Percentiles rank a stretch among this genome's conserved stretches.
These are phyloP conservation scores for Alectoris magna DNA, from an alignment of 2,797 vertebrate species.

Conservation along the genomic window DNA sequence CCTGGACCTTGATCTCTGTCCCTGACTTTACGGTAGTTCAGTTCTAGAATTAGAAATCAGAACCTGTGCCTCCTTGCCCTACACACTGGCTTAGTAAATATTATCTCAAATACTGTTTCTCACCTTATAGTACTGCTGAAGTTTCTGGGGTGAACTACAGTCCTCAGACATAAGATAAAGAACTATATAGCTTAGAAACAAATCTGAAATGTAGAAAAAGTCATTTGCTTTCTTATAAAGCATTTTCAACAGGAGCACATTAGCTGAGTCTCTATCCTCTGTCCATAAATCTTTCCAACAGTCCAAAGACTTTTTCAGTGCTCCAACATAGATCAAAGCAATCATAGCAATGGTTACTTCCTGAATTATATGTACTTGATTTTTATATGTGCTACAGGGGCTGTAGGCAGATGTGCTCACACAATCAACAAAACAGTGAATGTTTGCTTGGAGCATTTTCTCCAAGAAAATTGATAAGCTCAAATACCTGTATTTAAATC, in stretches of 20 bases:
- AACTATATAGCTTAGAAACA: not conserved
- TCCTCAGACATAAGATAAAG: not conserved
- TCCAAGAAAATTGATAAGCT: constrained; percentile 75
- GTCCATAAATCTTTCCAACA: constrained; percentile 78
- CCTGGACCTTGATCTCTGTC: not conserved
- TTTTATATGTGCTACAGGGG: constrained; percentile 9
- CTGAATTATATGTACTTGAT: constrained; percentile 74
- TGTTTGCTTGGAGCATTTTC: constrained; percentile 54
- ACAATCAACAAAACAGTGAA: constrained; percentile 75
- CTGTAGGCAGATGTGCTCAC: constrained; percentile 65
- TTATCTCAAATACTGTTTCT: not conserved
- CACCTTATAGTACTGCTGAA: not conserved
- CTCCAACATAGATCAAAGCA: constrained; percentile 69
- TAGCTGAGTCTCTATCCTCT: not conserved
- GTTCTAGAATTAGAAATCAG: not conserved
- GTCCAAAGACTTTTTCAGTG: constrained; percentile 77
- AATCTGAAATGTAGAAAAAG: not conserved
- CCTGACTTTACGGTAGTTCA: not conserved
- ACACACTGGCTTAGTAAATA: not conserved
- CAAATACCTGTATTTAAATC: constrained; percentile 83
- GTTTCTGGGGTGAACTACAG: no score
- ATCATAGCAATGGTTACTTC: constrained; percentile 82
- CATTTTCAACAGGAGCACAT: constrained; percentile 24
- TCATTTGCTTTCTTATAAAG: not conserved
- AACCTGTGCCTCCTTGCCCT: not conserved